phyloP scores from a whole-genome alignment of 2,113 vertebrate genomes.

The Picathartes gymnocephalus region DNA sequence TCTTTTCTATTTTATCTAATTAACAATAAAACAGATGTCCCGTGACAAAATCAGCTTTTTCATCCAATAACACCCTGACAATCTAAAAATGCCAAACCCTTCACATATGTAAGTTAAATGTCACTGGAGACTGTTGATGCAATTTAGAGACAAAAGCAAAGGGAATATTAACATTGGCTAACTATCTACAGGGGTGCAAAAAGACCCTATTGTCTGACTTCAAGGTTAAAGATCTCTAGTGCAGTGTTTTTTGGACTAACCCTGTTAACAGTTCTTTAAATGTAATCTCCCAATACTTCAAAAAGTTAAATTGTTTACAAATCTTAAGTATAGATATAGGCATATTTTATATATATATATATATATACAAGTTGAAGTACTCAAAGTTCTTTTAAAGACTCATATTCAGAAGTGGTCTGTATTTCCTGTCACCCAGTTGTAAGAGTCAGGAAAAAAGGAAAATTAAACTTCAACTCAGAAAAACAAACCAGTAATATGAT shows the following conservation, averaged over 20 bases:
- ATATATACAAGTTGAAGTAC: background rate
- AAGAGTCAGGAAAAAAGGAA: background rate
- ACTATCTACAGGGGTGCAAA: constrained; percentile 36
- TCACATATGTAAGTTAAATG: constrained; percentile 75
- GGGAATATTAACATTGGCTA: constrained; percentile 62
- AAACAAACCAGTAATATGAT: background rate
- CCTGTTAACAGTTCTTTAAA: background rate
- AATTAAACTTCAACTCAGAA: background rate
- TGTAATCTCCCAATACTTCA: background rate
- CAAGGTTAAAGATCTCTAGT: background rate
- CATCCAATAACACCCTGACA: constrained; percentile 69
- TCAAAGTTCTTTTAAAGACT: background rate
- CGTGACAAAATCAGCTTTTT: constrained; percentile 68
- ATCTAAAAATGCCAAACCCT: constrained; percentile 71
- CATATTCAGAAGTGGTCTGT: background rate
- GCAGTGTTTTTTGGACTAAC: background rate
- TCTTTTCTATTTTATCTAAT: constrained; percentile 71
- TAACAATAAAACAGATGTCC: constrained; percentile 78
- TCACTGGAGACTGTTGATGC: constrained; percentile 68
- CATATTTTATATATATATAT: background rate
- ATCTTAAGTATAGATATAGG: background rate
- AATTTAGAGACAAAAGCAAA: constrained; percentile 71
- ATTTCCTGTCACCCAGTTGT: background rate
- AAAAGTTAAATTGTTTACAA: background rate
- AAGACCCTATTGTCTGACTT: background rate